These are phyloP conservation scores for Tauraco erythrolophus DNA, from an alignment of 2,113 vertebrate genomes.

Conservation along the genomic window DNA sequence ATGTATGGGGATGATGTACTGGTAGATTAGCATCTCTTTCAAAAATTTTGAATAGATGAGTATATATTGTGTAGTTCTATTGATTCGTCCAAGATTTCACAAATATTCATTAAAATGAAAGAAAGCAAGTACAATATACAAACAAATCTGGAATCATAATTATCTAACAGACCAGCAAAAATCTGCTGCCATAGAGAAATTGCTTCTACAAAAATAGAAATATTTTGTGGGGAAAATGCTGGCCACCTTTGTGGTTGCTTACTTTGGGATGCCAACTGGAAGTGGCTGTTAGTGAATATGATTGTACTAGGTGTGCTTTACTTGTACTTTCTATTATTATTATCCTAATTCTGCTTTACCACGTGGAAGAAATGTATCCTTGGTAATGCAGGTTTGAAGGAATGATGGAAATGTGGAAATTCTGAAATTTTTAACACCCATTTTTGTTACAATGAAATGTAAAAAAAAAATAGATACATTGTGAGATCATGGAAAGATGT, in stretches of 20 bases:
- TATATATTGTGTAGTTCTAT: constrained; percentile 49
- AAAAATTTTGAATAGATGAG: constrained; percentile 56
- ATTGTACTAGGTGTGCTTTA: neutral
- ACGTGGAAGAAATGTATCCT: neutral
- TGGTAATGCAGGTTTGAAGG: neutral
- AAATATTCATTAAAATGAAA: constrained; percentile 70
- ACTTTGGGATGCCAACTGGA: neutral
- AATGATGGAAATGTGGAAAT: neutral
- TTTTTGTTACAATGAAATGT: neutral
- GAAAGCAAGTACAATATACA: constrained; percentile 38
- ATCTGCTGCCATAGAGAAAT: constrained; percentile 47
- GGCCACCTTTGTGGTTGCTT: neutral
- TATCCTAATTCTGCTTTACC: neutral
- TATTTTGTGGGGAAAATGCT: constrained; percentile 14
- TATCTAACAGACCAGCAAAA: constrained; percentile 38
- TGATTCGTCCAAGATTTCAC: constrained; percentile 62
- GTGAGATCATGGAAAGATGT: neutral
- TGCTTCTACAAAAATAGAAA: constrained; percentile 50
- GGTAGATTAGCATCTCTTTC: constrained; percentile 51
- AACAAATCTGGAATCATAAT: constrained; percentile 53
- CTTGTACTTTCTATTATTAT: neutral
- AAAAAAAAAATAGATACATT: neutral
- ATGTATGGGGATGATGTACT: neutral
- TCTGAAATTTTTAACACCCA: neutral
- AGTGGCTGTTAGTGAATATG: neutral